These are phyloP conservation scores for Megalops cyprinoides DNA, from an alignment of 2,797 vertebrate genomes.

Conservation along the genomic window DNA sequence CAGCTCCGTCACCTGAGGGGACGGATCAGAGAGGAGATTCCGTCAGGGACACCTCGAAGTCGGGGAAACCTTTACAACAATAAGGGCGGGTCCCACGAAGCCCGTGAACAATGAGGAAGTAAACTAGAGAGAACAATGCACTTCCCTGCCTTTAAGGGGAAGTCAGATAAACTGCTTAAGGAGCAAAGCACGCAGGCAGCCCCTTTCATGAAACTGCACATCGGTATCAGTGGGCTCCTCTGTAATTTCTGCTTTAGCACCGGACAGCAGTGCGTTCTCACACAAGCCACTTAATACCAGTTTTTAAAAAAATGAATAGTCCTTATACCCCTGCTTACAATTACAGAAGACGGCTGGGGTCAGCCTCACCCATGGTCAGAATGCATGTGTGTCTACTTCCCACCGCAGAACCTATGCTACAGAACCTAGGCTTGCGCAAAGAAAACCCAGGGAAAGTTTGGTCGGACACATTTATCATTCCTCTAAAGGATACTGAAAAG, in stretches of 20 bases:
- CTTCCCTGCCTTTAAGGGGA: no score
- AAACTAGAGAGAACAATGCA: background rate
- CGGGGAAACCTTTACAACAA: no score
- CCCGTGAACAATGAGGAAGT: background rate
- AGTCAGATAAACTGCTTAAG: no score
- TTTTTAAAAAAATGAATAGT: background rate
- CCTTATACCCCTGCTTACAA: no score
- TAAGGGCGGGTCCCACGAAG: background rate
- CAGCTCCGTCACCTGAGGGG: conserved; percentile 89
- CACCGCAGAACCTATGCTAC: no score
- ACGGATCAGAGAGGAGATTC: background rate
- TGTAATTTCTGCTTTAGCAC: background rate
- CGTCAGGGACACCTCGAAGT: background rate
- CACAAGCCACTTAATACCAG: background rate
- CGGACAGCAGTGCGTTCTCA: background rate
- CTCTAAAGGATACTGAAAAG: no score
- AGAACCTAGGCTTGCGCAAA: no score
- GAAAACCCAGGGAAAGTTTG: no score
- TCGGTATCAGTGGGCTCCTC: background rate
- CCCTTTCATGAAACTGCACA: background rate
- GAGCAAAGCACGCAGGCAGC: background rate
- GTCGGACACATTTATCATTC: no score
- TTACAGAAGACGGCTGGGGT: no score
- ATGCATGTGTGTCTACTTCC: no score
- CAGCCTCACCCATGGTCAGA: no score